Base-by-base conservation (phyloP, 2,797 vertebrate genomes). In the Rhinoraja longicauda region DNA sequence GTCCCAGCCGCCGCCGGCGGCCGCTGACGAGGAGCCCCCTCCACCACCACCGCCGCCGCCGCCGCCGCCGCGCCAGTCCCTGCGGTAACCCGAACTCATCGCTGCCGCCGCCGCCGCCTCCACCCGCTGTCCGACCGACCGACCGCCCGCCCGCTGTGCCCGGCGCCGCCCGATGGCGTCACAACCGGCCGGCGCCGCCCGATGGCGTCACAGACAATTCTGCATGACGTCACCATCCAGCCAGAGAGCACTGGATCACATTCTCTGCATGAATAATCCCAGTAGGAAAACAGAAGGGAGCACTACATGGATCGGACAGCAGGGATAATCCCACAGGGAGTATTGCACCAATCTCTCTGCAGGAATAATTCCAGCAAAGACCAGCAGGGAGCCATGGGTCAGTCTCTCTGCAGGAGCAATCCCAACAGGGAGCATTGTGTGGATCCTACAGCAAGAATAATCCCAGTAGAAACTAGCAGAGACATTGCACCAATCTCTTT, bases 11-110 rank as follows among this genome's bases (percentile, higher is more conserved):
- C 95, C 73, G 53, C 93, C 9, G 93, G 94, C 59, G 96, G 95
- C 90, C 93, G 94, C n/a, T 93, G 93, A 59, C 93, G 95, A 78
- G 2, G 88, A 70, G 24, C 75, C 4, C 45, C 92, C 21, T 94
- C 95, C 39, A 1, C 39, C 39, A 2, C 45, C 45, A 45, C 45
- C 45, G 2, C 45, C 45, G 0, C 45, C 45, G 0, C 94, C 94
- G 0, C 96, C 96, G 29, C 96, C 95, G 93, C 94, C 93, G 95
- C 96, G 94, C 32, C 88, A 94, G 24, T 95, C 94, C 4, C 94
- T 95, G 1, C 94, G 95, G 77, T 13, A 72, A 45, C 96, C 96
- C 93, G 94, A 96, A 93, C 95, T 97, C 96, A 97, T 97, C 45
- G 45, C 45, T 45, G 78, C 94, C 94, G 19, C 62, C 86, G 62